These are phyloP conservation scores for Tokudaia muenninki DNA, from an alignment of 2,797 vertebrate genomes.

Conservation along the genomic window DNA sequence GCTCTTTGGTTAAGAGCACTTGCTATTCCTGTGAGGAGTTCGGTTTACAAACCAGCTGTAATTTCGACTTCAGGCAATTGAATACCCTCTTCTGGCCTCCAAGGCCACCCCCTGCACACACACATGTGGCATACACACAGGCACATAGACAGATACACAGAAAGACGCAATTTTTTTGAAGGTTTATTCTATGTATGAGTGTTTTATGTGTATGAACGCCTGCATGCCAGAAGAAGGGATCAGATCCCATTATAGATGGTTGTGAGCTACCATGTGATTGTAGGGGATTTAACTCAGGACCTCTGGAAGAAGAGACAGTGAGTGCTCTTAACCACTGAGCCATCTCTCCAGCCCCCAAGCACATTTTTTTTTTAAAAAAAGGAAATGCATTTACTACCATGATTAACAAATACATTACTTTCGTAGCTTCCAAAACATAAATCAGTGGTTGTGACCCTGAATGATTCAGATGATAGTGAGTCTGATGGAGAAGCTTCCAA, in stretches of 20 bases:
- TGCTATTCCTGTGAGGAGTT: not conserved
- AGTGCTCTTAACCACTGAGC: not conserved
- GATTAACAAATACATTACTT: conserved; percentile 50
- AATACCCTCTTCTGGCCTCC: not conserved
- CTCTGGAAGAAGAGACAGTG: not conserved
- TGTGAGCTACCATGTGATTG: not conserved
- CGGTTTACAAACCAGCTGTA: not conserved
- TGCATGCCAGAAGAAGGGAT: not conserved
- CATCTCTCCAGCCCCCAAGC: not conserved
- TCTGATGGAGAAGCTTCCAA: conserved; percentile 93
- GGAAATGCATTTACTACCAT: not conserved
- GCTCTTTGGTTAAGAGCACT: not conserved
- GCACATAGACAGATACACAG: not conserved
- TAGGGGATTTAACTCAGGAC: not conserved
- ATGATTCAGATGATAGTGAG: conserved; percentile 97
- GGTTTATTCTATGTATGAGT: not conserved
- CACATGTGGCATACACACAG: not conserved
- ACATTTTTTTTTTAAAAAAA: not conserved
- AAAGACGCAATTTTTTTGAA: not conserved
- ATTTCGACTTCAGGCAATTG: not conserved
- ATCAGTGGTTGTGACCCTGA: conserved; percentile 95
- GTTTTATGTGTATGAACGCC: not conserved
- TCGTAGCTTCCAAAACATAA: conserved; percentile 97
- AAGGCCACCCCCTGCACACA: not conserved
- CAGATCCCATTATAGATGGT: not conserved